These are phyloP conservation scores for Myathropa florea DNA, from an alignment of 2,888 invertebrate genomes.

Conservation along the genomic window DNA sequence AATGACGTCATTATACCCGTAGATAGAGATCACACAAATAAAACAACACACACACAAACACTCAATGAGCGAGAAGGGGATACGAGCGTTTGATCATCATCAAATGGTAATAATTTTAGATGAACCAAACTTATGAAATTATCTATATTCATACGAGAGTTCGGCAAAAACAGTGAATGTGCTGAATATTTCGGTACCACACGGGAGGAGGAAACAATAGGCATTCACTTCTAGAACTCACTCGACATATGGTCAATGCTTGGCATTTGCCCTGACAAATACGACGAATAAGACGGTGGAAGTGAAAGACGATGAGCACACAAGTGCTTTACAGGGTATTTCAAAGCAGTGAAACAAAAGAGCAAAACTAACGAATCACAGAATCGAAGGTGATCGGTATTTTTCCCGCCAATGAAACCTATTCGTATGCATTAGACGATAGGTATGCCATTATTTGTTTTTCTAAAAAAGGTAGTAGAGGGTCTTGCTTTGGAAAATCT, in stretches of 20 bases:
- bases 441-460: neutral
- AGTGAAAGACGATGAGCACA: neutral
- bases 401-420: constrained; percentile 21
- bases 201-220: constrained; percentile 40
- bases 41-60: neutral
- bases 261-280: neutral
- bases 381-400: neutral
- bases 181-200: constrained; percentile 44
- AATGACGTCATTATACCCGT: constrained; percentile 42
- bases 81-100: constrained; percentile 22
- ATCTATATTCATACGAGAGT: constrained; percentile 21
- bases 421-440: constrained; percentile 39
- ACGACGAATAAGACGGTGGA: neutral
- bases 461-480: constrained; percentile 9
- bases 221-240: constrained; percentile 36
- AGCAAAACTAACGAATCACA: neutral
- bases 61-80: neutral
- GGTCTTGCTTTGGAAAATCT: neutral
- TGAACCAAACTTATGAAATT: constrained; percentile 37
- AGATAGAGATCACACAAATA: constrained; percentile 9
- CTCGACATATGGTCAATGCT: neutral
- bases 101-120: constrained; percentile 40
- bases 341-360: neutral
- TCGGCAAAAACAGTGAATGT: constrained; percentile 29
- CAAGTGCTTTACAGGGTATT: neutral